These are phyloP conservation scores for Anguilla pacifica DNA, from an alignment of 2,797 vertebrate species.

Conservation along the genomic window DNA sequence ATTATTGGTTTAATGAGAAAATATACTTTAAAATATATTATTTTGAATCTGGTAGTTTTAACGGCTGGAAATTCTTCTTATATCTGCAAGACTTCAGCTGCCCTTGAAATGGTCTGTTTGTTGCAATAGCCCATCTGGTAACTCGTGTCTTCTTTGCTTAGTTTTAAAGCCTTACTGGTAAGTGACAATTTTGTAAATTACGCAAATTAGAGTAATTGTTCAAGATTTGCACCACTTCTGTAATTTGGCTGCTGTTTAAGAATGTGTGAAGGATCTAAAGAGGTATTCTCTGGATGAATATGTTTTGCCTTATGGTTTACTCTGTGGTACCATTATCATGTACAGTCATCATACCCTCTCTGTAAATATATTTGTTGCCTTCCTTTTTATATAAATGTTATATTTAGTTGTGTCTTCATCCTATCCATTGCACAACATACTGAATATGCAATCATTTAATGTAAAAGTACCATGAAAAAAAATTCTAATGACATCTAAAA, in stretches of 20 bases:
- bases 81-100: constrained; percentile 21
- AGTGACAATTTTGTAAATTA: constrained; percentile 53
- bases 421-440: constrained; percentile 69
- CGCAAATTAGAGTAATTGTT: constrained; percentile 41
- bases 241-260: constrained; percentile 57
- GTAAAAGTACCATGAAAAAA: constrained; percentile 60
- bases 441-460: constrained; percentile 90
- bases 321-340: constrained; percentile 41
- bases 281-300: constrained; percentile 61
- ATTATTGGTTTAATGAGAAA: constrained; percentile 9
- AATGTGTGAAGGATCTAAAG: constrained; percentile 62
- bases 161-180: constrained; percentile 61
- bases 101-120: constrained; percentile 25
- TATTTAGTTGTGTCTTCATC: constrained; percentile 50
- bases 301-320: constrained; percentile 72
- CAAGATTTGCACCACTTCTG: constrained; percentile 48
- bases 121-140: constrained; percentile 1
- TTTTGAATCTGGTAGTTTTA: not conserved
- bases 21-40: not conserved
- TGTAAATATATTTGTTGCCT: constrained; percentile 64
- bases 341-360: constrained; percentile 61
- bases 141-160: constrained; percentile 46
- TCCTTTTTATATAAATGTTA: constrained; percentile 68
- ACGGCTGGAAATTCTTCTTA: constrained; percentile 18
- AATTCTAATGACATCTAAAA: constrained; percentile 79